Evolutionary conservation across 2,888 invertebrate genomes (phyloP).

Genomic region (Melitaea athalia): DNA sequence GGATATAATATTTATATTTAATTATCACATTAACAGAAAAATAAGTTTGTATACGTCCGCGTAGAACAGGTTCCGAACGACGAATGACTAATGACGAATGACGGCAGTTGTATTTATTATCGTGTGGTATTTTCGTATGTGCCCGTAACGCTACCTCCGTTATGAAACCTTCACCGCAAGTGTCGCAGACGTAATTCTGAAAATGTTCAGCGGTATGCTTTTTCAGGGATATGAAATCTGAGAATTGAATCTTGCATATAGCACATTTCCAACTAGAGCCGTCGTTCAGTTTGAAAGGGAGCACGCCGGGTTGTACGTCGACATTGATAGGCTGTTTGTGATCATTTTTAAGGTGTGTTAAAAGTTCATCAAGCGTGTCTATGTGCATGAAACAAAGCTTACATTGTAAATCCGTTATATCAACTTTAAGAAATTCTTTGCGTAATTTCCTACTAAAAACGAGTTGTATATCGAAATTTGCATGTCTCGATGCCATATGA

Average conservation of each 20-base stretch:
- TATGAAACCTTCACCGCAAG: constrained; percentile 75
- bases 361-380: constrained; percentile 65
- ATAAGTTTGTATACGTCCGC: too few species aligned
- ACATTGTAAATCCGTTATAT: constrained; percentile 74
- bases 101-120: constrained; percentile 69
- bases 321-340: constrained; percentile 73
- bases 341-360: constrained; percentile 68
- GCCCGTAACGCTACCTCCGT: constrained; percentile 70
- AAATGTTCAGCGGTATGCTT: constrained; percentile 73
- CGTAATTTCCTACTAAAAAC: constrained; percentile 72
- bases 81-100: too few species aligned
- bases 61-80: too few species aligned
- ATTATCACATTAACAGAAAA: too few species aligned
- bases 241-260: constrained; percentile 68
- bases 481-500: constrained; percentile 71
- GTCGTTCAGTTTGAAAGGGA: constrained; percentile 72
- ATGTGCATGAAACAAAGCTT: constrained; percentile 71
- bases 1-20: too few species aligned
- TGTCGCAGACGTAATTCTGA: constrained; percentile 75
- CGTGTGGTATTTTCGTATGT: constrained; percentile 71
- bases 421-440: constrained; percentile 72
- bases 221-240: constrained; percentile 68
- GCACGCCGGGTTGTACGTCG: constrained; percentile 72
- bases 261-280: constrained; percentile 73
- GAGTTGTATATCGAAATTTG: constrained; percentile 67